phyloP scores from a whole-genome alignment of 1,140 invertebrate species.

The Scaptomyza montana region DNA sequence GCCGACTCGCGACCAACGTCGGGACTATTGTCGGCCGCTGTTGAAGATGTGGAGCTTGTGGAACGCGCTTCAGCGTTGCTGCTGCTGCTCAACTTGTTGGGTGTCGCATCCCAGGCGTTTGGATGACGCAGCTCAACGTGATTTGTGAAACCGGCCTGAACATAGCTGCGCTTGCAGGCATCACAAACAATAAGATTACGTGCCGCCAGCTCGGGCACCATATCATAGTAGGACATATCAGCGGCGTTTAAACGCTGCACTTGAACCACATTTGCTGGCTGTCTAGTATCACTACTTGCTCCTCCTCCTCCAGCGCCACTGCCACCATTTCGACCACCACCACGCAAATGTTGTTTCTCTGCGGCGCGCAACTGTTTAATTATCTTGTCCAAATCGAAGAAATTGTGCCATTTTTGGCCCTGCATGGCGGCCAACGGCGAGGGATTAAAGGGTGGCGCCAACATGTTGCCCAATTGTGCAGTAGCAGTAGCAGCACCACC shows the following conservation, averaged over 20 bases:
- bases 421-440: conserved; percentile 51
- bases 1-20: conserved; percentile 34
- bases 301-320: conserved; percentile 3
- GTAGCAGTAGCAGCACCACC: conserved; percentile 4
- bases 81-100: conserved; percentile 54
- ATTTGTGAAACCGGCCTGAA: conserved; percentile 75
- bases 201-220: conserved; percentile 69
- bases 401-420: conserved; percentile 74
- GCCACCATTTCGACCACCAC: conserved; percentile 23
- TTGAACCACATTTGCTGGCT: conserved; percentile 43
- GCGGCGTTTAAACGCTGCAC: conserved; percentile 71
- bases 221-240: conserved; percentile 78
- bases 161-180: conserved; percentile 69
- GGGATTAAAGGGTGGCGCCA: conserved; percentile 13
- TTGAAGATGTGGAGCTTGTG: conserved; percentile 1
- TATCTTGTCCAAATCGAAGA: conserved; percentile 77
- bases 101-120: conserved; percentile 64
- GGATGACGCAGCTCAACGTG: conserved; percentile 78
- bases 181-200: conserved; percentile 72
- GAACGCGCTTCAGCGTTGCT: neutral
- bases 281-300: neutral
- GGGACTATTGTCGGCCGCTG: conserved; percentile 37
- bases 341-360: conserved; percentile 70
- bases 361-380: conserved; percentile 73
- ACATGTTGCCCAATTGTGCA: conserved; percentile 33